A percentile compares a stretch with the other conserved stretches of the same genome.
These are phyloP conservation scores for Leuctra nigra DNA, from an alignment of 2,888 invertebrate species.

Conservation along the genomic window DNA sequence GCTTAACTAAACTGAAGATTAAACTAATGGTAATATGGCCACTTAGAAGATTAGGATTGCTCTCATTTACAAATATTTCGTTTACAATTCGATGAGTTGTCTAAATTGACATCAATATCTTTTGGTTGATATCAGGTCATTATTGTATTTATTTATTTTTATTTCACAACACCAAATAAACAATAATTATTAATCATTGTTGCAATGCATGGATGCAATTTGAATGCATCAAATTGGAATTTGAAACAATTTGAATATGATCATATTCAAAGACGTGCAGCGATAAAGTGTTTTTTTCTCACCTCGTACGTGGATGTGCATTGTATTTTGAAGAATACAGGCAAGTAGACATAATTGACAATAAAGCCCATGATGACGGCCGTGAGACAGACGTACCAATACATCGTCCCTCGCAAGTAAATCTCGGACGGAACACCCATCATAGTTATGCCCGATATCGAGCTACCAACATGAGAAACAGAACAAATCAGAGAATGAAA, in stretches of 20 bases:
- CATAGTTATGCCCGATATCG: conserved; percentile 66
- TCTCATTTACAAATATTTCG: too few species aligned
- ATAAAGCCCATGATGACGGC: conserved; percentile 38
- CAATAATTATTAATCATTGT: too few species aligned
- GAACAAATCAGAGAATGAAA: too few species aligned
- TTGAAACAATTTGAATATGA: too few species aligned
- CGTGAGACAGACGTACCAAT: conserved; percentile 43
- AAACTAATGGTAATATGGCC: too few species aligned
- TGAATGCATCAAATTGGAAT: too few species aligned
- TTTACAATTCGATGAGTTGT: background rate
- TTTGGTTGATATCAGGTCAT: background rate
- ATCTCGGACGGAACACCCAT: conserved; percentile 69
- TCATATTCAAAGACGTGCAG: too few species aligned
- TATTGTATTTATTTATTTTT: background rate
- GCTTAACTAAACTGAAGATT: too few species aligned
- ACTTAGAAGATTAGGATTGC: too few species aligned
- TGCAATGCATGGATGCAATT: too few species aligned
- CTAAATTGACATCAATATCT: background rate
- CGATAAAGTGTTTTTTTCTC: too few species aligned
- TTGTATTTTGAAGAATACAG: conserved; percentile 64
- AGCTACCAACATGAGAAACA: too few species aligned
- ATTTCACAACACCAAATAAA: background rate
- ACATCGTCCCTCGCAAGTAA: conserved; percentile 63
- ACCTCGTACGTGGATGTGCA: conserved; percentile 60
- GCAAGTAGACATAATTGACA: conserved; percentile 44